phyloP scores from a whole-genome alignment of 2,113 vertebrate genomes.

The Callipepla squamata region DNA sequence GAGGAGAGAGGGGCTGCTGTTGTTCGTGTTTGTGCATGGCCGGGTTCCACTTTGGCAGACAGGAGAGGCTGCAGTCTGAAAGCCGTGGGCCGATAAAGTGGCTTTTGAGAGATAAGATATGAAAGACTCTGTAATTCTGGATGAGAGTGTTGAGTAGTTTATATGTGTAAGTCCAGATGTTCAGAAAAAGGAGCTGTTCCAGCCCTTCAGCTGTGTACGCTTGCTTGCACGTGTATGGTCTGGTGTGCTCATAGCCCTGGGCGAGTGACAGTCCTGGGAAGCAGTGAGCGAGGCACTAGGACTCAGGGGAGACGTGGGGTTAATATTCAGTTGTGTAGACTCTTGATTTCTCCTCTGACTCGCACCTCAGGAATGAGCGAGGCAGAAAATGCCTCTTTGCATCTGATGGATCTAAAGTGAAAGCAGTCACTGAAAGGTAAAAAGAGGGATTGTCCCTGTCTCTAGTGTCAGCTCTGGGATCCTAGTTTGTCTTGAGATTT shows the following conservation, averaged over 20 bases:
- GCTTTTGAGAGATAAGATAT: slow-evolving; percentile 73
- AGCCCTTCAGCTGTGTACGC: slow-evolving; percentile 21
- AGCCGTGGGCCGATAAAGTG: slow-evolving; percentile 65
- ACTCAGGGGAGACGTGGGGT: accelerated
- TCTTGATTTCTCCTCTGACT: neutral
- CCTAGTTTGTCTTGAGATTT: neutral
- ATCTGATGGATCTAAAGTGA: neutral
- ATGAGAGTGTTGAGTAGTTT: slow-evolving; percentile 63
- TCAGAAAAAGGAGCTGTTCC: slow-evolving; percentile 63
- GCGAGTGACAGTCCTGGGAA: neutral
- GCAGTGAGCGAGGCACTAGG: neutral
- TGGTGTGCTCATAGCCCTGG: neutral
- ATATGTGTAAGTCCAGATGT: slow-evolving; percentile 62
- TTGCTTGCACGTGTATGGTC: slow-evolving; percentile 27
- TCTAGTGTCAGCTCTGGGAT: neutral
- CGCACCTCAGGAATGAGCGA: neutral
- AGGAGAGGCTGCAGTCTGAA: slow-evolving; percentile 67
- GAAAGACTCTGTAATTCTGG: slow-evolving; percentile 67
- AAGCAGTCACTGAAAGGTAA: neutral
- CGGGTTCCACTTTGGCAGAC: slow-evolving; percentile 67
- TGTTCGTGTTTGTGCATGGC: slow-evolving; percentile 57
- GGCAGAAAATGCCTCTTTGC: neutral
- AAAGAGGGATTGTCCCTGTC: neutral
- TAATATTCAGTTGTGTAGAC: neutral
- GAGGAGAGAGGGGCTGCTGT: slow-evolving; percentile 42